These are phyloP conservation scores for Argentina silus DNA, from an alignment of 2,797 vertebrate genomes.

Conservation along the genomic window DNA sequence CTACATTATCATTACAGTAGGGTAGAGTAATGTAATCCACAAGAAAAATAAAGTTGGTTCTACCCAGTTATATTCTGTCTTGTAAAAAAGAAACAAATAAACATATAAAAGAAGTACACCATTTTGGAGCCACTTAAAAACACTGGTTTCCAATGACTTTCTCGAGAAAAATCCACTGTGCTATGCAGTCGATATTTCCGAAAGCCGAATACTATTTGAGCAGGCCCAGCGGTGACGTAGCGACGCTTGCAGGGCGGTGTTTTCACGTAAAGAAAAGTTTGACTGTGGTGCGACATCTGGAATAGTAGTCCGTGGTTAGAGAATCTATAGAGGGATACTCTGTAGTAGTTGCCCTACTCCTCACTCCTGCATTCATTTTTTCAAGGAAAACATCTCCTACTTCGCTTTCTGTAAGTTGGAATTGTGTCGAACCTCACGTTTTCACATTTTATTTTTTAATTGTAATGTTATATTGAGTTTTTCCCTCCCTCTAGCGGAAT, in stretches of 20 bases:
- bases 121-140: not conserved
- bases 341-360: slow-evolving; percentile 48
- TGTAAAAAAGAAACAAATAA: no score
- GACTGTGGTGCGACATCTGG: slow-evolving; percentile 80
- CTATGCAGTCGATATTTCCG: not conserved
- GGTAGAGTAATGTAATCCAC: no score
- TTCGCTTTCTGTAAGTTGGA: slow-evolving; percentile 50
- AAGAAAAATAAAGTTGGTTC: no score
- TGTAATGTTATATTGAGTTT: slow-evolving; percentile 24
- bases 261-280: slow-evolving; percentile 70
- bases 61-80: no score
- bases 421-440: not conserved
- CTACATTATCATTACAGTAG: no score
- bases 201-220: slow-evolving; percentile 8
- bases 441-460: slow-evolving; percentile 14
- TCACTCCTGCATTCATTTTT: slow-evolving; percentile 45
- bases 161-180: not conserved
- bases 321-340: slow-evolving; percentile 60
- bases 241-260: slow-evolving; percentile 78
- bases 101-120: no score
- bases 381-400: slow-evolving; percentile 35
- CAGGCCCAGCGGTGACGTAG: slow-evolving; percentile 71
- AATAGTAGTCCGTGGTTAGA: slow-evolving; percentile 69
- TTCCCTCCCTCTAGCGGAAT: not conserved
- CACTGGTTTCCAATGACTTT: not conserved